Conservation (phyloP, 2,888 invertebrate species). For the Drosophila prolongata region DNA sequence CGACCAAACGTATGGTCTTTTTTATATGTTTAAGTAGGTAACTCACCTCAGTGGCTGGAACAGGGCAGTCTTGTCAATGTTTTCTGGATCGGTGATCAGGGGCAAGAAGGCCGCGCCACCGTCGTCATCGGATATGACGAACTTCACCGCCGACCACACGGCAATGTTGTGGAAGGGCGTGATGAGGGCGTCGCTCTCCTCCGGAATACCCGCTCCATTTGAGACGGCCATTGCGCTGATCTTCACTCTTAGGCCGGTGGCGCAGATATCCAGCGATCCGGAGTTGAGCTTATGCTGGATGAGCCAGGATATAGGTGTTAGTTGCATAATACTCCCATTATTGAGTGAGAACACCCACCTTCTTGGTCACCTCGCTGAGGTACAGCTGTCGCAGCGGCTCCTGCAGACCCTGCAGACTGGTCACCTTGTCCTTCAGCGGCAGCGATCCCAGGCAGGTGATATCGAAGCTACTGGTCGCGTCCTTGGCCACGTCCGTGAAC, state of each 20-base stretch:
- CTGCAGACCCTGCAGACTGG: slow-evolving; percentile 93
- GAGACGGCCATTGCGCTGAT: slow-evolving; percentile 72
- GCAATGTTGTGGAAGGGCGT: slow-evolving; percentile 96
- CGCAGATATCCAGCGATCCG: slow-evolving; percentile 83
- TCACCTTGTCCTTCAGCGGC: slow-evolving; percentile 91
- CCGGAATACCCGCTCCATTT: slow-evolving; percentile 54
- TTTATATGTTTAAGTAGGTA: background rate
- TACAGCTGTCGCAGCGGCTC: slow-evolving; percentile 91
- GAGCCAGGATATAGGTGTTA: background rate
- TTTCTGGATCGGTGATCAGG: slow-evolving; percentile 92
- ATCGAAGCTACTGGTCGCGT: slow-evolving; percentile 87
- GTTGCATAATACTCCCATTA: rapidly evolving
- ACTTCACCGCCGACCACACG: slow-evolving; percentile 96
- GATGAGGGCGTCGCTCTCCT: slow-evolving; percentile 83
- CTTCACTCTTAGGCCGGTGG: slow-evolving; percentile 89
- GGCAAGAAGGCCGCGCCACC: slow-evolving; percentile 91
- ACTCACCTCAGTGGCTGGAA: slow-evolving; percentile 85
- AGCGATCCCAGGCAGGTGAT: slow-evolving; percentile 94
- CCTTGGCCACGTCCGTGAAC: slow-evolving; percentile 90
- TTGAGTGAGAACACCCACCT: slow-evolving; percentile 63
- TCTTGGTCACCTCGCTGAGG: slow-evolving; percentile 82
- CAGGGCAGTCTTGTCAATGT: slow-evolving; percentile 89
- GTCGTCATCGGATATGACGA: slow-evolving; percentile 88
- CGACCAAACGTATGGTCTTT: background rate
- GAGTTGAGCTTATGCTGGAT: slow-evolving; percentile 76